These are phyloP conservation scores for Aporrectodea caliginosa DNA, from an alignment of 1,140 invertebrate species.

Conservation along the genomic window DNA sequence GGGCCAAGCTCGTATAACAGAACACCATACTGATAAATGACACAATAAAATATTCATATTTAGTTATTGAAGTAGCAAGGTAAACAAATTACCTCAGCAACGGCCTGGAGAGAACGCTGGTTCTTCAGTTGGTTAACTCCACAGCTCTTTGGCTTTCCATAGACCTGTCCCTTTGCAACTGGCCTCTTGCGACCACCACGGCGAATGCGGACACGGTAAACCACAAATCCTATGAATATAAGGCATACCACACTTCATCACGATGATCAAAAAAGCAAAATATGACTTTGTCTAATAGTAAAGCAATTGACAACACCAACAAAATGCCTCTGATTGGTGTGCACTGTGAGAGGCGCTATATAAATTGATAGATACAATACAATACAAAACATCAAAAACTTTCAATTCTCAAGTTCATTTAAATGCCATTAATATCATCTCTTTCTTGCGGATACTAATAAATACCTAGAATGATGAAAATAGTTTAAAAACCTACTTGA, in stretches of 20 bases:
- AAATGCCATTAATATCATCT: neutral
- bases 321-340: too few relatives aligned
- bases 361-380: neutral
- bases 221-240: constrained; percentile 76
- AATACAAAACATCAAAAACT: neutral
- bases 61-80: neutral
- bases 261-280: constrained; percentile 4
- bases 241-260: constrained; percentile 24
- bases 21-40: neutral
- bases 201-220: constrained; percentile 94
- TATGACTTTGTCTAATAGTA: too few relatives aligned
- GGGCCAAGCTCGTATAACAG: too few relatives aligned
- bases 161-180: constrained; percentile 95
- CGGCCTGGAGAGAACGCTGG: constrained; percentile 85
- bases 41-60: neutral
- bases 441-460: neutral
- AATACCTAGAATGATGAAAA: neutral
- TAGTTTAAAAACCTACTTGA: too few relatives aligned
- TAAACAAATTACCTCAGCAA: constrained; percentile 80
- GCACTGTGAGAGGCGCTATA: constrained; percentile 1
- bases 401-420: neutral
- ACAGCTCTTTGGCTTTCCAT: constrained; percentile 98
- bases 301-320: neutral
- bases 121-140: constrained; percentile 98
- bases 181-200: constrained; percentile 98